Conservation (phyloP, 2,797 vertebrate species). For the Eleutherodactylus coqui region DNA sequence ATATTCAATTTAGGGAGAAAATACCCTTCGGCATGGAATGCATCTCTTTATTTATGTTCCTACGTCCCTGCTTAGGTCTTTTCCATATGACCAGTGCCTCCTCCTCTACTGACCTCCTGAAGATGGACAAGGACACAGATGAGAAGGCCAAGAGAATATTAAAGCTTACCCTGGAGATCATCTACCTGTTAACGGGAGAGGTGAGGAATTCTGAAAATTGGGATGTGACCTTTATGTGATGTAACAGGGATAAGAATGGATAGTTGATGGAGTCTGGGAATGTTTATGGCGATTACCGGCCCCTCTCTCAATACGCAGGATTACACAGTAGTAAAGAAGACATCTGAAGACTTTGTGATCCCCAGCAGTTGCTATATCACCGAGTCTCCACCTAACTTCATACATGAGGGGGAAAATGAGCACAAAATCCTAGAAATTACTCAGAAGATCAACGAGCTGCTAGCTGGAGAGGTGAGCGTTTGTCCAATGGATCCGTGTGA, state of each 20-base stretch:
- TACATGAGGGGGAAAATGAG: background rate
- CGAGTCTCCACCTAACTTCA: background rate
- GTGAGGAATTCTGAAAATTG: background rate
- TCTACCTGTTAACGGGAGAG: constrained; percentile 10
- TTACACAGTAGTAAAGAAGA: background rate
- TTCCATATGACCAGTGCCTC: background rate
- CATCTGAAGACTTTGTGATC: background rate
- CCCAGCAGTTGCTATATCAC: background rate
- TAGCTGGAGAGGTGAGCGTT: background rate
- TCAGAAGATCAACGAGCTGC: background rate
- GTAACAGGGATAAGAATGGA: background rate
- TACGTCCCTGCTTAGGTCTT: background rate
- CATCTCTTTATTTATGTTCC: background rate
- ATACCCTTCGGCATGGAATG: background rate
- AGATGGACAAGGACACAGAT: background rate
- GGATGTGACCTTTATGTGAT: background rate
- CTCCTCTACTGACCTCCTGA: background rate
- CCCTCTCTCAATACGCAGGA: background rate
- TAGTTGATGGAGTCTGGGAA: no score
- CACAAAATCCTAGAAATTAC: background rate
- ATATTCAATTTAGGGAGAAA: background rate
- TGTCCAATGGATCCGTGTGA: background rate
- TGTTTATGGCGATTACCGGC: no score
- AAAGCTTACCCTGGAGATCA: background rate
- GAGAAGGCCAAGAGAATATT: background rate